Evolutionary conservation across 2,888 invertebrate genomes (phyloP).

Genomic region (Lacanobia oleracea): DNA sequence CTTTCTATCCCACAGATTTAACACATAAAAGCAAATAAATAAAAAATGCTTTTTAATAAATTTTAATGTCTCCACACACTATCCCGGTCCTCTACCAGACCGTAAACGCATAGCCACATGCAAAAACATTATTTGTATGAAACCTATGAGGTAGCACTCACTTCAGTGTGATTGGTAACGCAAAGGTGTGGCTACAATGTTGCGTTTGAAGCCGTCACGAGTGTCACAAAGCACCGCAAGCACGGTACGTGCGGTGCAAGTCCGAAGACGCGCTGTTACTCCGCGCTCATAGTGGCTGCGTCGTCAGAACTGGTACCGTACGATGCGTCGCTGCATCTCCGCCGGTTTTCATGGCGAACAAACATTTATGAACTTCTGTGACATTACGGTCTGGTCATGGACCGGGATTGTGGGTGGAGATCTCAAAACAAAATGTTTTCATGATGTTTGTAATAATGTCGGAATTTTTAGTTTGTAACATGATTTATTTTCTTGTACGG

Average conservation of each 20-base stretch:
- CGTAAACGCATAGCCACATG: not conserved
- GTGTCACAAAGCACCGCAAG: not conserved
- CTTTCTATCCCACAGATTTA: not conserved
- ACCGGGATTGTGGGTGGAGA: slow-evolving; percentile 36
- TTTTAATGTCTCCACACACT: slow-evolving; percentile 11
- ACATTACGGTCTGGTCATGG: slow-evolving; percentile 17
- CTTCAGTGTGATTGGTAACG: not conserved
- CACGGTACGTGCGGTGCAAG: not conserved
- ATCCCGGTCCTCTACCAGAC: slow-evolving; percentile 25
- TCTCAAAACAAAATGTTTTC: slow-evolving; percentile 32
- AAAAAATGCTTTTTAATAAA: not conserved
- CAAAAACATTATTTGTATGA: not conserved
- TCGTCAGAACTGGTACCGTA: not conserved
- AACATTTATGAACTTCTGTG: not conserved
- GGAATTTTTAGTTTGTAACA: slow-evolving; percentile 78
- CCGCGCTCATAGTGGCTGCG: too few relatives aligned
- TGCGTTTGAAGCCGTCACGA: not conserved
- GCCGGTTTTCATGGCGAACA: not conserved
- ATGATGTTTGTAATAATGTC: slow-evolving; percentile 64
- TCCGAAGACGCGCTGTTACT: not conserved
- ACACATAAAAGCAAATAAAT: too few relatives aligned
- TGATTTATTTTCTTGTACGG: slow-evolving; percentile 67
- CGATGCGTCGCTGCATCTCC: not conserved
- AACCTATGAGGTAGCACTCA: not conserved
- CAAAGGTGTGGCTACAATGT: not conserved